These are phyloP conservation scores for Drosophila pandora DNA, from an alignment of 1,140 invertebrate genomes.

Conservation along the genomic window DNA sequence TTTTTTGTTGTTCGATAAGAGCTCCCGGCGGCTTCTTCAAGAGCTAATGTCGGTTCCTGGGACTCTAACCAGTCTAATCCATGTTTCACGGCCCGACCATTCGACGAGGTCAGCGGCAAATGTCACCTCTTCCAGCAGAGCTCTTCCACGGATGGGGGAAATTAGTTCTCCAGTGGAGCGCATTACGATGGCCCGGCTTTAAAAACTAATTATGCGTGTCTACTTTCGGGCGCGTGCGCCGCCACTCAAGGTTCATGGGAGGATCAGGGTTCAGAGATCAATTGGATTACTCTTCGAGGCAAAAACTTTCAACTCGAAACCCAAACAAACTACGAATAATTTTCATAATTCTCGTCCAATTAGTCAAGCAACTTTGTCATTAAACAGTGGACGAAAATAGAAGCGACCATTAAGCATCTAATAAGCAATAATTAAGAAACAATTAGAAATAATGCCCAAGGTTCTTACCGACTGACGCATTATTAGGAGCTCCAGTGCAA, in stretches of 20 bases:
- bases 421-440: slow-evolving; percentile 2
- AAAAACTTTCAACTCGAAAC: neutral
- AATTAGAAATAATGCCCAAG: neutral
- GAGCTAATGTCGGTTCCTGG: slow-evolving; percentile 18
- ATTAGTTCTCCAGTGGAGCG: slow-evolving; percentile 23
- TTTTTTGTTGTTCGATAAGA: slow-evolving; percentile 48
- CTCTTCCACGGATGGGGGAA: neutral
- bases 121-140: slow-evolving; percentile 46
- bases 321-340: neutral
- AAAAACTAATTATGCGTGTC: slow-evolving; percentile 72
- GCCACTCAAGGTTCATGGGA: neutral
- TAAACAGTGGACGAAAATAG: neutral
- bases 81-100: slow-evolving; percentile 46
- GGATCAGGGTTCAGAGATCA: slow-evolving; percentile 1
- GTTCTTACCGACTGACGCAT: neutral
- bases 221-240: slow-evolving; percentile 46
- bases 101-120: slow-evolving; percentile 61
- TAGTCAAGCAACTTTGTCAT: neutral
- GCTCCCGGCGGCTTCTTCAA: slow-evolving; percentile 32
- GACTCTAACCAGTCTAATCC: slow-evolving; percentile 19
- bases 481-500: slow-evolving; percentile 2
- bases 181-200: too few relatives aligned
- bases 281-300: neutral
- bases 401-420: neutral
- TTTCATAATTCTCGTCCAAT: neutral